These are phyloP conservation scores for Homarus gammarus DNA, from an alignment of 2,888 invertebrate species.

Conservation along the genomic window DNA sequence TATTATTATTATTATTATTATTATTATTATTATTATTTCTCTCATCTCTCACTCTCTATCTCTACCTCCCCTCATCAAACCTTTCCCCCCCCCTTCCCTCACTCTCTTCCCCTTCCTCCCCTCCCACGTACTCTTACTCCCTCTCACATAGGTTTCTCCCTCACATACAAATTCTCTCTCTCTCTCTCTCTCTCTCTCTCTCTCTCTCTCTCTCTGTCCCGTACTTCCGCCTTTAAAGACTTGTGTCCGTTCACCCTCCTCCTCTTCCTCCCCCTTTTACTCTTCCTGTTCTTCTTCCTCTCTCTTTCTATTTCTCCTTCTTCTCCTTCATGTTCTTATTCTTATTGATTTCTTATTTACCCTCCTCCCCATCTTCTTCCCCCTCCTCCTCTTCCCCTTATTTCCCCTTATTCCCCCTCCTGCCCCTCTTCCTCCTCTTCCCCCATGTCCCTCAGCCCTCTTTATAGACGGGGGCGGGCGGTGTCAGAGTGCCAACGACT, in stretches of 20 bases:
- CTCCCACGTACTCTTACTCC: not conserved
- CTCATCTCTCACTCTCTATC: not conserved
- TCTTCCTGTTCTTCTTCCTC: not conserved
- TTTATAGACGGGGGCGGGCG: conserved; percentile 3
- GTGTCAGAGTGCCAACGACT: conserved; percentile 20
- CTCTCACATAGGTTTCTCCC: not conserved
- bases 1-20: too few species aligned
- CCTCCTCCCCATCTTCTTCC: not conserved
- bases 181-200: conserved; percentile 4
- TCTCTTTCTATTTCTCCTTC: not conserved
- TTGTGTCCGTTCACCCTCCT: not conserved
- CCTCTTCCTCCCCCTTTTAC: not conserved
- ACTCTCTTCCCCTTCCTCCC: not conserved
- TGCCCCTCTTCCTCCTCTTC: not conserved
- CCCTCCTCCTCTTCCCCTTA: not conserved
- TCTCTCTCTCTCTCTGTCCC: conserved; percentile 32
- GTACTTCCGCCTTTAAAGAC: not conserved
- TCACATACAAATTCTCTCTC: not conserved
- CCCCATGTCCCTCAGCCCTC: not conserved
- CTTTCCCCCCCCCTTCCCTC: conserved; percentile 1
- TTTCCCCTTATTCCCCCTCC: not conserved
- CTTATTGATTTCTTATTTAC: not conserved
- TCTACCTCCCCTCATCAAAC: not conserved
- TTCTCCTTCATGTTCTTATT: not conserved
- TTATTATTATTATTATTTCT: not conserved